Conservation (phyloP, 2,888 invertebrate genomes). For the Elysia crispata region DNA sequence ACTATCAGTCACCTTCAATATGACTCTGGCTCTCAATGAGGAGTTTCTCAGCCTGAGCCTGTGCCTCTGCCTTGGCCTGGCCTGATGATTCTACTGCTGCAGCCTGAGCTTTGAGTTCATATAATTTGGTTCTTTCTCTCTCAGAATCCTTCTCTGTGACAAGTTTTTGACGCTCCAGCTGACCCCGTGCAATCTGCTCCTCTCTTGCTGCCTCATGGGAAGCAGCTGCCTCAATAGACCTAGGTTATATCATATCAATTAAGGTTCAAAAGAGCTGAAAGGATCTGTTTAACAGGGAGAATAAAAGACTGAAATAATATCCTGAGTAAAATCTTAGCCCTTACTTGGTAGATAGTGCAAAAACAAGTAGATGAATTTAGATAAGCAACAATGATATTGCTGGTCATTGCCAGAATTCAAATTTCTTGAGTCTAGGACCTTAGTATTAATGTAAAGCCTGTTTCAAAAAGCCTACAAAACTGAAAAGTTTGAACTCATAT, state of each 20-base stretch:
- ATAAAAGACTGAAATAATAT: too few relatives aligned
- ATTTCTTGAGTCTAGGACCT: too few relatives aligned
- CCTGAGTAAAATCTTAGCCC: too few relatives aligned
- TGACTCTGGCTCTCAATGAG: constrained; percentile 72
- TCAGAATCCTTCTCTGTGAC: constrained; percentile 71
- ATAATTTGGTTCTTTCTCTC: constrained; percentile 65
- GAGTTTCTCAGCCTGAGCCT: constrained; percentile 70
- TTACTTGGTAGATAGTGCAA: too few relatives aligned
- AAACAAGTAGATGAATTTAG: too few relatives aligned
- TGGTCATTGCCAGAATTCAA: too few relatives aligned
- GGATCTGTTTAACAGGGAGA: too few relatives aligned
- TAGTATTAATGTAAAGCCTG: too few relatives aligned
- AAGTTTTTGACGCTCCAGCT: constrained; percentile 72
- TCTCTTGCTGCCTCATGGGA: constrained; percentile 70
- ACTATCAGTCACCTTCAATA: constrained; percentile 63
- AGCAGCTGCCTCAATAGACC: constrained; percentile 72
- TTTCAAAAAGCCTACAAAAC: neutral
- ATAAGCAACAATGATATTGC: too few relatives aligned
- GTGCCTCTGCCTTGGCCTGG: constrained; percentile 73
- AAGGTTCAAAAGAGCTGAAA: too few relatives aligned
- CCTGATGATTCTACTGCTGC: constrained; percentile 73
- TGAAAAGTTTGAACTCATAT: too few relatives aligned
- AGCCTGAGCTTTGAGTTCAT: constrained; percentile 66
- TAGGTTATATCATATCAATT: constrained; percentile 33
- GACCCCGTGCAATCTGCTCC: constrained; percentile 71